Percentiles rank a stretch among this genome's conserved stretches.
phyloP scores from a whole-genome alignment of 2,797 vertebrate genomes.

The Sebastiscus tertius region DNA sequence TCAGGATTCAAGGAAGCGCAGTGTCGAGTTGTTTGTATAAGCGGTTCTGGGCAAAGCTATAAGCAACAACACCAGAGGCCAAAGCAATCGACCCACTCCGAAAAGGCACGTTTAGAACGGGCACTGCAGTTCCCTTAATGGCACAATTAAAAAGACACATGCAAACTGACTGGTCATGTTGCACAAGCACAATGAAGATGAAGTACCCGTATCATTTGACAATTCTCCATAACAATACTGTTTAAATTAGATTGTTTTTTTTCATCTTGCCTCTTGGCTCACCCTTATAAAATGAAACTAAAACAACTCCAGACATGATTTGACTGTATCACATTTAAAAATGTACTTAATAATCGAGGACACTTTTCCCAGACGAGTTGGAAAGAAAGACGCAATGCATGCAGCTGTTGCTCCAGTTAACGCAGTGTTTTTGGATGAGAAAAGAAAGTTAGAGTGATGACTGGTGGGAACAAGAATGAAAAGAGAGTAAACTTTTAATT shows the following conservation, averaged over 20 bases:
- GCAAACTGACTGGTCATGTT: neutral
- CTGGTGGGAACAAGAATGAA: neutral
- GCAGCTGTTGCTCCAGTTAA: neutral
- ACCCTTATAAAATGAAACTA: neutral
- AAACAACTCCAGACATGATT: neutral
- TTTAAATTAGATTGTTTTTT: neutral
- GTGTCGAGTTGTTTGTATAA: neutral
- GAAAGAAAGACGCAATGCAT: neutral
- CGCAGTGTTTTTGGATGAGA: neutral
- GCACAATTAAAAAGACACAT: neutral
- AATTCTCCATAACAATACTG: neutral
- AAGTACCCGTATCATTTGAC: neutral
- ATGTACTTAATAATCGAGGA: neutral
- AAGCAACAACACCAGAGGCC: too few species aligned
- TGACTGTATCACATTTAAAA: neutral
- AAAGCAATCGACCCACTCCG: too few species aligned
- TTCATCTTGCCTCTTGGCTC: neutral
- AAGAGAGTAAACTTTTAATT: conserved; percentile 7
- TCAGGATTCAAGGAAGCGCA: too few species aligned
- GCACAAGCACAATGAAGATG: neutral
- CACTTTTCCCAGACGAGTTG: neutral
- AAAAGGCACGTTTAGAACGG: neutral
- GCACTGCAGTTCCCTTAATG: neutral
- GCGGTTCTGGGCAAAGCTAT: too few species aligned
- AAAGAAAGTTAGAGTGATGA: neutral